Evolutionary conservation across 1,140 invertebrate species (phyloP).

Genomic region (Gryon sp.): DNA sequence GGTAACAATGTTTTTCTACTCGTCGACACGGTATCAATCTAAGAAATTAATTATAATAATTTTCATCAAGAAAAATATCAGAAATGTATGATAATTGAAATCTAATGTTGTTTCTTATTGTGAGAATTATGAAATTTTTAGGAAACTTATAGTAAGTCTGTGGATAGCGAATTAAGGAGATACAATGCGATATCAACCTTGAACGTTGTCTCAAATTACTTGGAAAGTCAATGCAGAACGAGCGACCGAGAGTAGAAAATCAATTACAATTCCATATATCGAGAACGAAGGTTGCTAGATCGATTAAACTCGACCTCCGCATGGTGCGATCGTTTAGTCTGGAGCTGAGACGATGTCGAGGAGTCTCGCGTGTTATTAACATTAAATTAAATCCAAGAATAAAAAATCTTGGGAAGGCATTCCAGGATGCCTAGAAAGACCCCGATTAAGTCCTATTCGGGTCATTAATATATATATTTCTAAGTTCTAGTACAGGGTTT

Average conservation of each 20-base stretch:
- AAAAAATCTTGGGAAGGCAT: too few relatives aligned
- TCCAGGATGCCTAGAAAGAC: too few relatives aligned
- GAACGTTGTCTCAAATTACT: conserved; percentile 59
- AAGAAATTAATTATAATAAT: too few relatives aligned
- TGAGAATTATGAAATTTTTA: background rate
- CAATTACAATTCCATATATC: conserved; percentile 62
- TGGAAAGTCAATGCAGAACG: conserved; percentile 48
- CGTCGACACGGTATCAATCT: too few relatives aligned
- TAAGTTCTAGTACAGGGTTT: too few relatives aligned
- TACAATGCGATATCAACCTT: conserved; percentile 49
- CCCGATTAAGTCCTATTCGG: too few relatives aligned
- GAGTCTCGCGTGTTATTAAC: conserved; percentile 33
- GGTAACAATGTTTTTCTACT: too few relatives aligned
- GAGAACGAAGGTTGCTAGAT: conserved; percentile 56
- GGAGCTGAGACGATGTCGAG: conserved; percentile 11
- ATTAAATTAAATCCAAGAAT: too few relatives aligned
- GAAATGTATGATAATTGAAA: too few relatives aligned
- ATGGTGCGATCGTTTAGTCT: conserved; percentile 35
- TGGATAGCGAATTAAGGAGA: conserved; percentile 10
- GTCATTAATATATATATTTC: too few relatives aligned
- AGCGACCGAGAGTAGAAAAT: conserved; percentile 47
- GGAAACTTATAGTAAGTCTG: conserved; percentile 1
- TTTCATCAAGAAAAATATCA: too few relatives aligned
- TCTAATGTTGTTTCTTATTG: too few relatives aligned
- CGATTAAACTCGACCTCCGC: conserved; percentile 58